Percentiles rank a stretch among this genome's conserved stretches.
Evolutionary conservation across 2,113 vertebrate species (phyloP).

Genomic region (Mugil cephalus): DNA sequence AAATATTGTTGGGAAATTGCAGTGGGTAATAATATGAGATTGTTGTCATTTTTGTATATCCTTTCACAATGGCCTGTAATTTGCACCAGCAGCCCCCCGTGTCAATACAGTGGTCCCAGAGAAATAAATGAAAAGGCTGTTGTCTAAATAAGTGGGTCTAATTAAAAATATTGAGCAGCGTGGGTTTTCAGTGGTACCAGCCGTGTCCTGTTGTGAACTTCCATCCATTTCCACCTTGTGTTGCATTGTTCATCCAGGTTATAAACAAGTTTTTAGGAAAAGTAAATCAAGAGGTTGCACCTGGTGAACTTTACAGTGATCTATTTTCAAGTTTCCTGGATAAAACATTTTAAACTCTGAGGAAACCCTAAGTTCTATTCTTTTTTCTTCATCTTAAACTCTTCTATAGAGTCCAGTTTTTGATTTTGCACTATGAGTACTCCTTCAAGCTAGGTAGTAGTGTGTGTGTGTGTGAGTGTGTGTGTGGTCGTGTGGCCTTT

Average conservation of each 20-base stretch:
- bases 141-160: constrained; percentile 33
- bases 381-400: too few relatives aligned
- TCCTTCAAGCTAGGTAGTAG: too few relatives aligned
- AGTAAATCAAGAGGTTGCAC: constrained; percentile 10
- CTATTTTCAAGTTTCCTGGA: constrained; percentile 2
- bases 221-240: constrained; percentile 9
- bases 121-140: constrained; percentile 40
- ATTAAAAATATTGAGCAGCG: constrained; percentile 56
- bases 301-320: constrained; percentile 11
- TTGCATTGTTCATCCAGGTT: constrained; percentile 9
- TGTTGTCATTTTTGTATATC: too few relatives aligned
- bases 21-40: too few relatives aligned
- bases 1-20: too few relatives aligned
- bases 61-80: background rate
- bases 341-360: too few relatives aligned
- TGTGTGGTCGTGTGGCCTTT: background rate
- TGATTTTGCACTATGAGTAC: too few relatives aligned
- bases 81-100: background rate
- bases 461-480: too few relatives aligned
- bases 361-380: too few relatives aligned
- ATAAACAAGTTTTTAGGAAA: constrained; percentile 22
- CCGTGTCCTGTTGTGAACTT: constrained; percentile 19
- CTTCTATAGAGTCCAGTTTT: too few relatives aligned
- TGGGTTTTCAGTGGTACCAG: constrained; percentile 35
- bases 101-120: constrained; percentile 13